Percentiles rank a stretch among this genome's conserved stretches.
Evolutionary conservation across 2,797 vertebrate genomes (phyloP).

Genomic region (Lepilemur septentrionalis): DNA sequence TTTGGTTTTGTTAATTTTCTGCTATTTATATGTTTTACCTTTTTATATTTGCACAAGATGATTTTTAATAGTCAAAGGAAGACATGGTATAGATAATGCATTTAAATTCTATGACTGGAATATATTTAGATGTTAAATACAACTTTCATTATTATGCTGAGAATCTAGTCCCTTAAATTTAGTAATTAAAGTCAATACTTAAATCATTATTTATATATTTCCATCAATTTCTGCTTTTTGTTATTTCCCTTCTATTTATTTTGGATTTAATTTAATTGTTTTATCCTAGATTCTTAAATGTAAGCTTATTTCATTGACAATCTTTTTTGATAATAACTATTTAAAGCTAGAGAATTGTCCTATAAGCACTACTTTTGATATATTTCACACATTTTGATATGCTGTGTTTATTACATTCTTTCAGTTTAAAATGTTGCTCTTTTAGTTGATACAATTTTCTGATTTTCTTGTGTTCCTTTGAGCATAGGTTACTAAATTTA

Average conservation of each 20-base stretch:
- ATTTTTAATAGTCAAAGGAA: background rate
- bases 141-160: background rate
- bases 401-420: constrained; percentile 7
- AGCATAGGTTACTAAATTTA: background rate
- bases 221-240: background rate
- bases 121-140: background rate
- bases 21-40: background rate
- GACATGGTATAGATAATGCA: background rate
- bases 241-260: background rate
- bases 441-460: background rate
- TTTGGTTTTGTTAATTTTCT: background rate
- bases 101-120: background rate
- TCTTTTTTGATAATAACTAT: background rate
- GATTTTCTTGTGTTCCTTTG: background rate
- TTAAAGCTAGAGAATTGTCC: background rate
- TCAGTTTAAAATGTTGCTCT: background rate
- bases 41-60: background rate
- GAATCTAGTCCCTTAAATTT: background rate
- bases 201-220: background rate
- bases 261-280: background rate
- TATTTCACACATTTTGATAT: background rate
- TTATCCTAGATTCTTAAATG: background rate
- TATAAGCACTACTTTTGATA: background rate
- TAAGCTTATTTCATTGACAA: background rate
- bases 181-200: background rate